Evolutionary conservation across 2,888 invertebrate genomes (phyloP).

Genomic region (Nomada fabriciana): DNA sequence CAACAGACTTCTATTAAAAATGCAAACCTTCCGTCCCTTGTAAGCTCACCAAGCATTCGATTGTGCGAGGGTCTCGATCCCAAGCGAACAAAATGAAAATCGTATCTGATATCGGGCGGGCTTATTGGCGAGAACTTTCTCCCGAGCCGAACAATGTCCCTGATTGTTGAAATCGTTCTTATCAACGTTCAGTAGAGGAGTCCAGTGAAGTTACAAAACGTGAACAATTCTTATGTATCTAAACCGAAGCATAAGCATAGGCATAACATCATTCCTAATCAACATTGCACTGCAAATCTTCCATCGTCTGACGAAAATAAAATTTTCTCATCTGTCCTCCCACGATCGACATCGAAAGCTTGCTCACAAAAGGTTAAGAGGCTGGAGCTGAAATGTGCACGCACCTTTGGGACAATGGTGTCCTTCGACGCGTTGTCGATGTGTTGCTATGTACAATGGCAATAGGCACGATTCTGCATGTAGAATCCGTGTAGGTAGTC

Average conservation of each 20-base stretch:
- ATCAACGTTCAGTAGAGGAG: constrained; percentile 24
- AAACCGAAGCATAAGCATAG: neutral
- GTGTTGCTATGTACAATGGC: constrained; percentile 64
- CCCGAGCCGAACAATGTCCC: neutral
- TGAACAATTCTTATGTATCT: too few relatives aligned
- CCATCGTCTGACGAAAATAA: neutral
- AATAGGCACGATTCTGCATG: constrained; percentile 66
- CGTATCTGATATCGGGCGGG: constrained; percentile 6
- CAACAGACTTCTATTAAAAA: neutral
- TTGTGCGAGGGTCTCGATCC: too few relatives aligned
- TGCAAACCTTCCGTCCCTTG: neutral
- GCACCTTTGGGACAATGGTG: constrained; percentile 43
- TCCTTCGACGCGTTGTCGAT: constrained; percentile 14
- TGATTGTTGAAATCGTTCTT: neutral
- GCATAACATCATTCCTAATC: too few relatives aligned
- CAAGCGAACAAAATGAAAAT: constrained; percentile 17
- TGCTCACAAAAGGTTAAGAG: constrained; percentile 8
- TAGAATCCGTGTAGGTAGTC: constrained; percentile 77
- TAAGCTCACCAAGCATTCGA: too few relatives aligned
- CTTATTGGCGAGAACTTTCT: constrained; percentile 37
- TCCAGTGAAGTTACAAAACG: constrained; percentile 2
- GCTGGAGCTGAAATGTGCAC: constrained; percentile 6
- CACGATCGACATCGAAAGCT: neutral
- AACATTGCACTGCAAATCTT: neutral
- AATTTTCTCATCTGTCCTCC: constrained; percentile 1